Percentiles rank a stretch among this genome's conserved stretches.
phyloP scores from a whole-genome alignment of 1,140 invertebrate genomes.

The Sycophaga agraensis region DNA sequence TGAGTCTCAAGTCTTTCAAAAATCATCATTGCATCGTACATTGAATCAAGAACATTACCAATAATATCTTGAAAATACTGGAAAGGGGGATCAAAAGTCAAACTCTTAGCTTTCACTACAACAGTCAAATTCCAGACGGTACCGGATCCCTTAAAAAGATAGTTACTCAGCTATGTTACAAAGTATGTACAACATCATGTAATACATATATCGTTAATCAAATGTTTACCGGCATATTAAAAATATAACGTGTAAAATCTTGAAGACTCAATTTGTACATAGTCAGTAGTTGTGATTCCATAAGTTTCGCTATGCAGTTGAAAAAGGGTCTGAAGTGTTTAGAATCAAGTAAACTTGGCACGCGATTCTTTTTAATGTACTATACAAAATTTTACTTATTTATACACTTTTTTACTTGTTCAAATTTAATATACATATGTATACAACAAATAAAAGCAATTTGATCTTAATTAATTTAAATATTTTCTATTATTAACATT shows the following conservation, averaged over 20 bases:
- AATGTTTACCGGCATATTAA: slow-evolving; percentile 68
- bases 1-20: slow-evolving; percentile 76
- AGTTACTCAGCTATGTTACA: too few species aligned
- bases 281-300: slow-evolving; percentile 83
- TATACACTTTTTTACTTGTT: too few species aligned
- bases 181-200: too few species aligned
- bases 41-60: slow-evolving; percentile 69
- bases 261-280: slow-evolving; percentile 74
- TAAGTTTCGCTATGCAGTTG: slow-evolving; percentile 78
- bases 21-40: slow-evolving; percentile 68
- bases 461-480: not conserved
- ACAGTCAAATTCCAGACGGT: too few species aligned
- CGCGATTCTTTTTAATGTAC: slow-evolving; percentile 74
- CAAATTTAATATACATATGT: too few species aligned
- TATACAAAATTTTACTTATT: slow-evolving; percentile 47
- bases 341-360: slow-evolving; percentile 72
- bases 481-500: not conserved
- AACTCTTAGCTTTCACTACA: slow-evolving; percentile 66
- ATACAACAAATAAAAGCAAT: too few species aligned
- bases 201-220: not conserved
- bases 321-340: slow-evolving; percentile 78
- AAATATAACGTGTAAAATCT: slow-evolving; percentile 76
- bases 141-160: too few species aligned
- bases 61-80: slow-evolving; percentile 72
- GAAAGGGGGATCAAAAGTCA: slow-evolving; percentile 79